A percentile compares a stretch with the other conserved stretches of the same genome.
These are phyloP conservation scores for Pelecanoides urinatrix DNA, from an alignment of 2,113 vertebrate genomes.

Conservation along the genomic window DNA sequence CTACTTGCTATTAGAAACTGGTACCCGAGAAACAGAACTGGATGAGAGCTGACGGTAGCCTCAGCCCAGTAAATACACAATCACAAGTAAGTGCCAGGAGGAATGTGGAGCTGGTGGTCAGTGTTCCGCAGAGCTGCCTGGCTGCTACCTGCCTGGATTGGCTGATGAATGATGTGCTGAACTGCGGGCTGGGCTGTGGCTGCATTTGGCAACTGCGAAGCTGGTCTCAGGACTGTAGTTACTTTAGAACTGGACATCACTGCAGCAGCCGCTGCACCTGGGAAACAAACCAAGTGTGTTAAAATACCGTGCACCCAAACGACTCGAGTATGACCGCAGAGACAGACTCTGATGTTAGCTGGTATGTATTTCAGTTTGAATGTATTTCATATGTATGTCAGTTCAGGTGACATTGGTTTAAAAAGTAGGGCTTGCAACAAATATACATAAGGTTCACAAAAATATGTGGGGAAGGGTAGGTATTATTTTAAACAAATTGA, in stretches of 20 bases:
- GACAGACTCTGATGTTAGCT: background rate
- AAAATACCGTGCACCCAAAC: fast-evolving
- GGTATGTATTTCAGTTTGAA: background rate
- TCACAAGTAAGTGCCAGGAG: background rate
- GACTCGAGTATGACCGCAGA: fast-evolving
- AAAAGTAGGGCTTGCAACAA: background rate
- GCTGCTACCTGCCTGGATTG: slow-evolving; percentile 84
- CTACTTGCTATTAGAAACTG: background rate
- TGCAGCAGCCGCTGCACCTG: slow-evolving; percentile 94
- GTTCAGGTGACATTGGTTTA: background rate
- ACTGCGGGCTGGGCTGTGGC: slow-evolving; percentile 87
- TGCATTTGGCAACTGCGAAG: slow-evolving; percentile 82
- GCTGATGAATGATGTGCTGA: slow-evolving; percentile 95
- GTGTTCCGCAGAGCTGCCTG: background rate
- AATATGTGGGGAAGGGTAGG: background rate
- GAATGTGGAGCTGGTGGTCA: background rate
- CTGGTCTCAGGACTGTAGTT: slow-evolving; percentile 90
- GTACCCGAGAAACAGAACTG: background rate
- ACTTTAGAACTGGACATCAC: slow-evolving; percentile 97
- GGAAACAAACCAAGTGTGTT: background rate
- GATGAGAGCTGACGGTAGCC: background rate
- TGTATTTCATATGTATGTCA: background rate
- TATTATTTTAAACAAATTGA: background rate
- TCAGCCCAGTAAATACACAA: background rate
- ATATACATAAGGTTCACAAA: background rate